Evolutionary conservation across 2,797 vertebrate species (phyloP), one percentile per base, ranked within the genome.

Genomic region (Lagocephalus sceleratus): DNA sequence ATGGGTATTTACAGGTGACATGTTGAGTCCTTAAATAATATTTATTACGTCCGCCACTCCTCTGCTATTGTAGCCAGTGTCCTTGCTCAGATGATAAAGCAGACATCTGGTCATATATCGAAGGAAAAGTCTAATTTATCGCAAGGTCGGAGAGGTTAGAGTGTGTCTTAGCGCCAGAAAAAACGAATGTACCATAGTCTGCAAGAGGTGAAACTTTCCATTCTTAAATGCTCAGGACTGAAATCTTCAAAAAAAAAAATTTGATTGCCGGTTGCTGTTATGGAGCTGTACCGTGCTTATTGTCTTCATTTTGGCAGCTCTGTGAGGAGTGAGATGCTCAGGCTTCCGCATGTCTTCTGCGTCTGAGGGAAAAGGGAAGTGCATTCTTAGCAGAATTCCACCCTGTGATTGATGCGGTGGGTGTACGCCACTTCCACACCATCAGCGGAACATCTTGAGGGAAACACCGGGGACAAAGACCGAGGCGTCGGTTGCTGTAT

Each of bases 251-350:
- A 48, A 73, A 71, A 84, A 86, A 73, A 73, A n/a, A n/a, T n/a
- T n/a, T n/a, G 75, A 57, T 84, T 64, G 74, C 23, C 57, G 66
- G 67, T 52, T 61, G 32, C 60, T 46, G 87, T 85, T 90, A 89
- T 92, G 86, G 87, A 93, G 93, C 93, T 94, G 94, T 93, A 92
- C 91, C 22, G n/a, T 32, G 84, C 75, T 87, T 90, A 44, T 43
- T 88, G 90, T 92, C 90, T 92, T 88, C 87, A 85, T 89, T 82
- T 88, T 88, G 94, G 89, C 88, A 89, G 83, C 92, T 88, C 90
- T 93, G 92, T 91, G 88, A 93, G 35, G 21, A 20, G 20, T 15
- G 47, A 32, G 68, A 93, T 88, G 92, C 89, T 84, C 62, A 51
- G 56, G 54, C 54, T 68, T 60, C 64, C 68, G 67, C 52, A 63